Percentiles rank a stretch among this genome's conserved stretches.
Evolutionary conservation across 2,888 invertebrate genomes (phyloP).

Genomic region (Acrocera orbiculus): DNA sequence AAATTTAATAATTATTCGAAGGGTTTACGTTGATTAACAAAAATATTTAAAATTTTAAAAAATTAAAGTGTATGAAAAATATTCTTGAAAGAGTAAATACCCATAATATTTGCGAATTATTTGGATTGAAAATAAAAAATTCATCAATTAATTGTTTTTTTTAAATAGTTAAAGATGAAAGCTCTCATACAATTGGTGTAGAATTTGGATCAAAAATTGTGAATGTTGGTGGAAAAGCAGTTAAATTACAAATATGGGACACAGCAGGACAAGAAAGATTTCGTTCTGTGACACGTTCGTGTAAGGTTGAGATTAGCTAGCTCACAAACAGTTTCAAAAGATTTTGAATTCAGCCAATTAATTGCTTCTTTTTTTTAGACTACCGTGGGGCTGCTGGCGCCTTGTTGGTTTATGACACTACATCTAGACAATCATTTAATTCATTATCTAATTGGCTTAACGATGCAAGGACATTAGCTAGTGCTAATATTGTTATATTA

Average conservation of each 20-base stretch:
- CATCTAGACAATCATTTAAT: slow-evolving; percentile 83
- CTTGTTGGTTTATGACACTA: slow-evolving; percentile 75
- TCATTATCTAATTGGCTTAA: slow-evolving; percentile 73
- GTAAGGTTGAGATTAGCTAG: background rate
- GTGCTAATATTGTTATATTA: slow-evolving; percentile 63
- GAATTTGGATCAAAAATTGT: slow-evolving; percentile 77
- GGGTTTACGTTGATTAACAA: too few relatives aligned
- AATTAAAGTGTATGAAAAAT: too few relatives aligned
- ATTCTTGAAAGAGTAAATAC: too few relatives aligned
- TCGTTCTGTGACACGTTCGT: slow-evolving; percentile 36
- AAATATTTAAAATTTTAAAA: too few relatives aligned
- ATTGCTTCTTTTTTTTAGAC: too few relatives aligned
- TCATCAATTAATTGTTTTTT: too few relatives aligned
- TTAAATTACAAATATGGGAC: slow-evolving; percentile 66
- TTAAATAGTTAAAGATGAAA: slow-evolving; percentile 66
- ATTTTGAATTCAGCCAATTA: slow-evolving; percentile 44
- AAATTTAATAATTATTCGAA: slow-evolving; percentile 1
- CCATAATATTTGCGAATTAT: too few relatives aligned
- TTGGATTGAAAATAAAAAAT: too few relatives aligned
- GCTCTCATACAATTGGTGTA: slow-evolving; percentile 71
- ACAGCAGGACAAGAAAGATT: slow-evolving; percentile 25
- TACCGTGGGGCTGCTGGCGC: slow-evolving; percentile 86
- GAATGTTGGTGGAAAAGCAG: slow-evolving; percentile 63
- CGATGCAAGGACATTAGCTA: slow-evolving; percentile 62
- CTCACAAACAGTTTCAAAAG: slow-evolving; percentile 38